A percentile compares a stretch with the other conserved stretches of the same genome.
Evolutionary conservation across 1,140 invertebrate genomes (phyloP).

Genomic region (Homalodisca vitripennis): DNA sequence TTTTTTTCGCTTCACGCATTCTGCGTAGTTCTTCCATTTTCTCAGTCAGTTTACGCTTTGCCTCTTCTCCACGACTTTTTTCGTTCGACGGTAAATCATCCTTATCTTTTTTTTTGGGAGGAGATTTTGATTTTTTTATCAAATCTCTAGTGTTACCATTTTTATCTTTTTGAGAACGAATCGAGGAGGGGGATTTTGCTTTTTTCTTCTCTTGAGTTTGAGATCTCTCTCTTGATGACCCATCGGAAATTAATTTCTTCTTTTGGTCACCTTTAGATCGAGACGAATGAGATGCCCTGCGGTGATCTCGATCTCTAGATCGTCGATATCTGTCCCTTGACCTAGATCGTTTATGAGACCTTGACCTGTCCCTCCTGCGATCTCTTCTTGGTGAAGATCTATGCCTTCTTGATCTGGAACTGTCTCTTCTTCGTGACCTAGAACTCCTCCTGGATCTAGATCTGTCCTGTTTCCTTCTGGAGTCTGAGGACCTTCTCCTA

Average conservation of each 20-base stretch:
- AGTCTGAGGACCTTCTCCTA: background rate
- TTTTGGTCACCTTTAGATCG: background rate
- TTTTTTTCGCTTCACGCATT: constrained; percentile 24
- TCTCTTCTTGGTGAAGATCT: constrained; percentile 1
- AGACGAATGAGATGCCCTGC: constrained; percentile 8
- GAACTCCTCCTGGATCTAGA: constrained; percentile 12
- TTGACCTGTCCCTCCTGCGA: constrained; percentile 5
- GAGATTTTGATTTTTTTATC: background rate
- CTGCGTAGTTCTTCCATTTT: constrained; percentile 18
- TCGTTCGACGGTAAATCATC: background rate
- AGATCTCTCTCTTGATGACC: constrained; percentile 7
- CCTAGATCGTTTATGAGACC: constrained; percentile 17
- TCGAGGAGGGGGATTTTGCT: constrained; percentile 1
- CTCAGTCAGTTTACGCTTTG: constrained; percentile 14
- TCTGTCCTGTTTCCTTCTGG: constrained; percentile 24
- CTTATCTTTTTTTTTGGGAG: too few species aligned
- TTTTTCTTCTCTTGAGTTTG: constrained; percentile 22
- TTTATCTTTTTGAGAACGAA: background rate
- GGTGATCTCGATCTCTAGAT: constrained; percentile 16
- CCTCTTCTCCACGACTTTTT: background rate
- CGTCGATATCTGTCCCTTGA: constrained; percentile 21
- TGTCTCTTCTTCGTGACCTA: background rate
- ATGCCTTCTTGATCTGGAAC: background rate
- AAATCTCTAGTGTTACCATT: background rate
- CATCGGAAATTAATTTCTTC: background rate